Evolutionary conservation across 2,113 vertebrate species (phyloP), one percentile per base, ranked within the genome.

Genomic region (Mesembrinibis cayennensis): DNA sequence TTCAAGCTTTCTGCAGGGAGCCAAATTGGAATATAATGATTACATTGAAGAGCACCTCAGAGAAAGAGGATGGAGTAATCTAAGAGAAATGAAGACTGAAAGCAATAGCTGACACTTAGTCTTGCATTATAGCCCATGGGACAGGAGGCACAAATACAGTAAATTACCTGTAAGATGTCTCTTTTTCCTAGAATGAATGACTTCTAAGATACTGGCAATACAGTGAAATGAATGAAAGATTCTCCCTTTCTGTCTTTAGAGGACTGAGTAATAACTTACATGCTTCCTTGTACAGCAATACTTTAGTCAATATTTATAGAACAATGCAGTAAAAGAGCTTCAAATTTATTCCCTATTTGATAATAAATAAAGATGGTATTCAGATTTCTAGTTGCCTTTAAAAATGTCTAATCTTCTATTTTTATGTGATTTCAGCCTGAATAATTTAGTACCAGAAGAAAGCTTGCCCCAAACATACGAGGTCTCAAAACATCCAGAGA

Each of bases 221-320:
- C 92, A 92, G 67, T 73, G 29, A 94, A 95, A 95, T 66, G 62
- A 93, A 87, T 90, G 80, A 97, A 89, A 96, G 66, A 93, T 70
- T 87, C 70, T 77, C 16, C 56, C 15, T 84, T 94, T 95, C 80
- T 87, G 70, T 72, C 93, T 87, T 96, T 76, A 94, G 89, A 95
- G 84, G 36, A 72, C 81, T 87, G 53, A 91, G 53, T 90, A 94
- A 97, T 95, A 97, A 94, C 58, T 91, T 87, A 74, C 47, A 30
- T 38, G 42, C 59, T 92, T 91, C 69, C 89, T 97, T 77, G 53
- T 79, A 77, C 73, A 82, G 70, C 20, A 87, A 82, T 91, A 87
- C 21, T 91, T 96, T 70, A 91, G 94, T 92, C 93, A 96, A 94
- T 97, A 97, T 95, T 95, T 96, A 96, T 95, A 97, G 45, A 91